Percentiles rank a stretch among this genome's conserved stretches.
These are phyloP conservation scores for Platycheirus rosarum DNA, from an alignment of 2,888 invertebrate genomes.

Conservation along the genomic window DNA sequence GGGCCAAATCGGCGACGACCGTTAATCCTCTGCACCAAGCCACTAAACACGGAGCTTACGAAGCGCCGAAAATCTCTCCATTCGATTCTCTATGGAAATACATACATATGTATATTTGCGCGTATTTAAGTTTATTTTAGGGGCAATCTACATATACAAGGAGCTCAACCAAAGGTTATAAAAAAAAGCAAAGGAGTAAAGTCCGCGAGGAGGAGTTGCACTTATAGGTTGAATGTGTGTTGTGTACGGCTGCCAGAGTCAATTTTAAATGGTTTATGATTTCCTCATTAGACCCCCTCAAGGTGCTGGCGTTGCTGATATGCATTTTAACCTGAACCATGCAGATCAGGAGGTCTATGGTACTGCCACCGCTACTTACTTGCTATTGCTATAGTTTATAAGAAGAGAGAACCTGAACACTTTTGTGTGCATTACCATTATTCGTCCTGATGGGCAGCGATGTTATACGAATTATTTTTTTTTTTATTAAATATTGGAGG, in stretches of 20 bases:
- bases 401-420: conserved; percentile 5
- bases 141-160: conserved; percentile 38
- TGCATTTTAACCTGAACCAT: conserved; percentile 48
- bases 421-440: conserved; percentile 30
- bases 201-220: conserved; percentile 45
- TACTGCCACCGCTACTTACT: not conserved
- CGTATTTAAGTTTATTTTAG: conserved; percentile 46
- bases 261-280: conserved; percentile 70
- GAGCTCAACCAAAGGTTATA: conserved; percentile 41
- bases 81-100: conserved; percentile 2
- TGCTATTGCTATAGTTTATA: not conserved
- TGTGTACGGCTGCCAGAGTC: conserved; percentile 41
- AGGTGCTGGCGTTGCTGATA: conserved; percentile 38
- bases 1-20: conserved; percentile 59
- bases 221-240: conserved; percentile 21
- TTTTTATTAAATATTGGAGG: too few species aligned
- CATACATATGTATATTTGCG: conserved; percentile 22
- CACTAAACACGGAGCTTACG: conserved; percentile 47
- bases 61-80: conserved; percentile 45
- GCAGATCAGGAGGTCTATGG: conserved; percentile 56
- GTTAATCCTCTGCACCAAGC: conserved; percentile 41
- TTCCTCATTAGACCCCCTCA: conserved; percentile 67
- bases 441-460: conserved; percentile 57
- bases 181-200: conserved; percentile 23
- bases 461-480: too few species aligned